These are phyloP conservation scores for Myrmophylax atrothorax DNA, from an alignment of 2,113 vertebrate species.

Conservation along the genomic window DNA sequence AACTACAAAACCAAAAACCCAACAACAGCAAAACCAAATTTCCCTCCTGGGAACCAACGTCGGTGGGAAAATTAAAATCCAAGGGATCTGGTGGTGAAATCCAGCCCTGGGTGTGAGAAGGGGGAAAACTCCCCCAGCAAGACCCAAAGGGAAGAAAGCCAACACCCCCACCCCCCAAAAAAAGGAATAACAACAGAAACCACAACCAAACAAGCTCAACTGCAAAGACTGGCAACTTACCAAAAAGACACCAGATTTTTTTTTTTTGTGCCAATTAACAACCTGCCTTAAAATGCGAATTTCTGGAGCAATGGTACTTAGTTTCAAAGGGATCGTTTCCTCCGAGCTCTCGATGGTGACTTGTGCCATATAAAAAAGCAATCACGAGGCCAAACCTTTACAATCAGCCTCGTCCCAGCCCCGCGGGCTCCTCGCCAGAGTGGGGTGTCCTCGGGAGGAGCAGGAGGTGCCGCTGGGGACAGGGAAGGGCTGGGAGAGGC, in stretches of 20 bases:
- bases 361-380: conserved; percentile 67
- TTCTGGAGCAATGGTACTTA: conserved; percentile 79
- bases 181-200: background rate
- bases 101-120: conserved; percentile 36
- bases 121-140: background rate
- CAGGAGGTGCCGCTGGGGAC: background rate
- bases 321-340: conserved; percentile 40
- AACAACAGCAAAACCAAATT: background rate
- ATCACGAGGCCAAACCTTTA: conserved; percentile 51
- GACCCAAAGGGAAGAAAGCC: background rate
- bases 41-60: background rate
- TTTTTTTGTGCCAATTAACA: conserved; percentile 89
- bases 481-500: background rate
- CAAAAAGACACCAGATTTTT: conserved; percentile 50
- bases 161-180: background rate
- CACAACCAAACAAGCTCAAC: conserved; percentile 34
- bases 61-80: background rate
- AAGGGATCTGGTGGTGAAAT: background rate
- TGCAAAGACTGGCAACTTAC: conserved; percentile 19
- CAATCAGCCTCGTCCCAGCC: background rate
- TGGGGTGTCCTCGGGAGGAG: background rate
- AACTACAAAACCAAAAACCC: conserved; percentile 51
- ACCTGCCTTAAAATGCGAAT: conserved; percentile 89
- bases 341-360: conserved; percentile 76
- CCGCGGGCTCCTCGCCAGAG: background rate